Evolutionary conservation across 2,113 vertebrate species (phyloP).

Genomic region (Equus quagga): DNA sequence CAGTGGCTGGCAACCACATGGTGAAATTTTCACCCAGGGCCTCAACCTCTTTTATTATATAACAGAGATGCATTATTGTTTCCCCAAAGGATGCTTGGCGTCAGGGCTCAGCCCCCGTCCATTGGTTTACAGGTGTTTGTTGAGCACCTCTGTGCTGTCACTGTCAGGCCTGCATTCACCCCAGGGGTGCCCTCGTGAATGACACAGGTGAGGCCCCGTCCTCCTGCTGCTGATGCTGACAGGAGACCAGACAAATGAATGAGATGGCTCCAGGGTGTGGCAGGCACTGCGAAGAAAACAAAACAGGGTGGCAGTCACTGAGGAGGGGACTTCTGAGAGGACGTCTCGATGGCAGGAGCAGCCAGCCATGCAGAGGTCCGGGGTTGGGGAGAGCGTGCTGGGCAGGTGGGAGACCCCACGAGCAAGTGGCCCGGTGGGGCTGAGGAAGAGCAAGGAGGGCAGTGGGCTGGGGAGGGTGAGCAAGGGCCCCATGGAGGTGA

Average conservation of each 20-base stretch:
- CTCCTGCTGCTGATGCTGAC: neutral
- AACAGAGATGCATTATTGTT: neutral
- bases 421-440: neutral
- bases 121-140: neutral
- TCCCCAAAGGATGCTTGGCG: neutral
- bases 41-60: neutral
- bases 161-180: neutral
- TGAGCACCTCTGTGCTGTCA: neutral
- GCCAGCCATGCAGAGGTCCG: neutral
- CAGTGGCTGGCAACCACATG: neutral
- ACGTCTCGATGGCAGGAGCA: neutral
- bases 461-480: neutral
- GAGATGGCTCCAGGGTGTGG: neutral
- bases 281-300: neutral
- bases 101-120: neutral
- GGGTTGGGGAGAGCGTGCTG: fast-evolving
- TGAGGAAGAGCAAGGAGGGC: neutral
- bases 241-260: neutral
- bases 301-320: neutral
- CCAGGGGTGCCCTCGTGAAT: neutral
- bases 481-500: neutral
- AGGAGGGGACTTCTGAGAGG: neutral
- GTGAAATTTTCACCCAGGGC: neutral
- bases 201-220: neutral
- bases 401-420: neutral